Conservation (phyloP, 2,888 invertebrate genomes). For the Caenorhabditis plicata region DNA sequence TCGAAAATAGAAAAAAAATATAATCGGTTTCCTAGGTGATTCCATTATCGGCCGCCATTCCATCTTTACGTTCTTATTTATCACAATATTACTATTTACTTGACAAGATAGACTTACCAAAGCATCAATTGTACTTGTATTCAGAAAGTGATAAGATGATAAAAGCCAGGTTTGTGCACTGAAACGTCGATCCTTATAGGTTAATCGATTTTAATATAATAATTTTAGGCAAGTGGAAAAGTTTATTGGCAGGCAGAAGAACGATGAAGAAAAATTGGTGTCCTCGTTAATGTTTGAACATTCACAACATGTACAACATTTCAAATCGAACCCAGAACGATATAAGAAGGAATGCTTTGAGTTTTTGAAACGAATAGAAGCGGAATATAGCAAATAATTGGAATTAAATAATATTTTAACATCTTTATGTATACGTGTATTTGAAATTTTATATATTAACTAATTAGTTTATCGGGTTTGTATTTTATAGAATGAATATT, state of each 20-base stretch:
- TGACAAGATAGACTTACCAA: slow-evolving; percentile 26
- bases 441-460: too few relatives aligned
- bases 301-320: slow-evolving; percentile 40
- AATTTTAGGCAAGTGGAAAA: slow-evolving; percentile 38
- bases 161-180: slow-evolving; percentile 25
- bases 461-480: too few relatives aligned
- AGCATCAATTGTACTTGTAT: slow-evolving; percentile 36
- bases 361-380: slow-evolving; percentile 26
- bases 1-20: not conserved
- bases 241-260: slow-evolving; percentile 29
- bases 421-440: too few relatives aligned
- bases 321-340: slow-evolving; percentile 20
- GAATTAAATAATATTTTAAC: too few relatives aligned
- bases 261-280: slow-evolving; percentile 28
- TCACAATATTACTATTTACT: slow-evolving; percentile 44
- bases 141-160: slow-evolving; percentile 36
- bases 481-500: too few relatives aligned
- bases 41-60: slow-evolving; percentile 28
- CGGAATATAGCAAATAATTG: not conserved
- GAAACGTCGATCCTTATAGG: not conserved
- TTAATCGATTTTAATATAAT: not conserved
- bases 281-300: slow-evolving; percentile 31
- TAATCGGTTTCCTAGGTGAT: slow-evolving; percentile 23
- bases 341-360: slow-evolving; percentile 31
- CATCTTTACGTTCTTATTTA: slow-evolving; percentile 31